Percentiles rank a stretch among this genome's conserved stretches.
Conservation (phyloP, 2,888 invertebrate species). For the Drosophila phalerata region DNA sequence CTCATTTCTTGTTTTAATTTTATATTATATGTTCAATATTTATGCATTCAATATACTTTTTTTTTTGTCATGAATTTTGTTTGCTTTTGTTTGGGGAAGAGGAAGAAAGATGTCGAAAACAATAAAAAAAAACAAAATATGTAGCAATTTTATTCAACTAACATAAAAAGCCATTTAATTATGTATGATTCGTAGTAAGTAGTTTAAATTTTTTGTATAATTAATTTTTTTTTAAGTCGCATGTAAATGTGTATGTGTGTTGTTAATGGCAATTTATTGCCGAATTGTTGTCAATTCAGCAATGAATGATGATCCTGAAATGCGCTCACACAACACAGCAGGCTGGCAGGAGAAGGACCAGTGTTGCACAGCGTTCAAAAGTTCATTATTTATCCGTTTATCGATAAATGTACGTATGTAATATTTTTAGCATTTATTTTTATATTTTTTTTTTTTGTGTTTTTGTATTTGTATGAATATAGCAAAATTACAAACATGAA, state of each 20-base stretch:
- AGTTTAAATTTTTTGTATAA: slow-evolving; percentile 49
- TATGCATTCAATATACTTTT: slow-evolving; percentile 57
- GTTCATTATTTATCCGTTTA: slow-evolving; percentile 34
- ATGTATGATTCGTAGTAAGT: slow-evolving; percentile 60
- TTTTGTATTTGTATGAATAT: slow-evolving; percentile 49
- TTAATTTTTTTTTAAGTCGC: slow-evolving; percentile 34
- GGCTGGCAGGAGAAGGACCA: slow-evolving; percentile 45
- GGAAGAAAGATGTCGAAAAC: slow-evolving; percentile 27
- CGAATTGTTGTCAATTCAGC: slow-evolving; percentile 39
- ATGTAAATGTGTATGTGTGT: slow-evolving; percentile 33
- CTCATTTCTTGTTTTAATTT: slow-evolving; percentile 56
- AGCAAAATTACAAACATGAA: slow-evolving; percentile 70
- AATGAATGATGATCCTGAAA: slow-evolving; percentile 36
- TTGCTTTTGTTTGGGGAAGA: slow-evolving; percentile 26
- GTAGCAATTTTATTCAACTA: slow-evolving; percentile 58
- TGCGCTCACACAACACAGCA: slow-evolving; percentile 23
- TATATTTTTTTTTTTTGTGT: slow-evolving; percentile 30
- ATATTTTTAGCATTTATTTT: slow-evolving; percentile 17
- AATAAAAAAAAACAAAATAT: too few relatives aligned
- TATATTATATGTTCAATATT: slow-evolving; percentile 69
- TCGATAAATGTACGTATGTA: slow-evolving; percentile 52
- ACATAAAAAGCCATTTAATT: slow-evolving; percentile 69
- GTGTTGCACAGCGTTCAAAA: slow-evolving; percentile 46
- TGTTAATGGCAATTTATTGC: slow-evolving; percentile 55
- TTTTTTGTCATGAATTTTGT: slow-evolving; percentile 40